Conservation (phyloP, 2,888 invertebrate species). For the Stomorhina lunata region DNA sequence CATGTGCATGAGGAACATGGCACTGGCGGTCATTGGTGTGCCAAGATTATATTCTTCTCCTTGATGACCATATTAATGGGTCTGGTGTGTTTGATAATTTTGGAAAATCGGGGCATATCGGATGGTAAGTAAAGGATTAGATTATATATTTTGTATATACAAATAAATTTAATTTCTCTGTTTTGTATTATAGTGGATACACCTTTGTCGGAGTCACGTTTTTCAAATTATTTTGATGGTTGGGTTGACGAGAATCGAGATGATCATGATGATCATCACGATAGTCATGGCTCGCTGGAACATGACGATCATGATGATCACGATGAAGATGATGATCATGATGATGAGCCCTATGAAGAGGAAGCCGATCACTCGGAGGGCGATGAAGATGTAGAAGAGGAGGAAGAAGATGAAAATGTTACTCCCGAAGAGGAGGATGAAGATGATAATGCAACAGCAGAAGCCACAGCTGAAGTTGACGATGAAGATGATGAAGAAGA, state of each 20-base stretch:
- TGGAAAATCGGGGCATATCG: conserved; percentile 88
- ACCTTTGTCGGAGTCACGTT: conserved; percentile 84
- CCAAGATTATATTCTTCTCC: conserved; percentile 90
- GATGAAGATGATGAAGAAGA: conserved; percentile 74
- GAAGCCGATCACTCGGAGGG: conserved; percentile 78
- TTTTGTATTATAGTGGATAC: conserved; percentile 81
- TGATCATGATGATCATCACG: conserved; percentile 76
- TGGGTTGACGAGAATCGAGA: conserved; percentile 83
- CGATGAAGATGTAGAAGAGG: conserved; percentile 76
- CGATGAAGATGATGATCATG: conserved; percentile 70
- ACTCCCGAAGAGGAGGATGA: conserved; percentile 73
- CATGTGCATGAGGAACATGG: conserved; percentile 88
- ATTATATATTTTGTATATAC: conserved; percentile 39
- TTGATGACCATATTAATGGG: conserved; percentile 86
- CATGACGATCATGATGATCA: conserved; percentile 75
- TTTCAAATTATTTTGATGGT: conserved; percentile 88
- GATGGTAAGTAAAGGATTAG: conserved; percentile 84
- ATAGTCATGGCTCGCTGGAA: conserved; percentile 74
- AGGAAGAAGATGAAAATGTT: conserved; percentile 73
- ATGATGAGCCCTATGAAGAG: conserved; percentile 72
- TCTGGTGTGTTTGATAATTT: conserved; percentile 88
- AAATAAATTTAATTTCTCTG: conserved; percentile 32
- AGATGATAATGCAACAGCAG: conserved; percentile 75
- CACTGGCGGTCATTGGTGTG: conserved; percentile 91
- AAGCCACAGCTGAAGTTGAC: conserved; percentile 71